Conservation (phyloP, 2,888 invertebrate genomes). For the Colletes collaris region DNA sequence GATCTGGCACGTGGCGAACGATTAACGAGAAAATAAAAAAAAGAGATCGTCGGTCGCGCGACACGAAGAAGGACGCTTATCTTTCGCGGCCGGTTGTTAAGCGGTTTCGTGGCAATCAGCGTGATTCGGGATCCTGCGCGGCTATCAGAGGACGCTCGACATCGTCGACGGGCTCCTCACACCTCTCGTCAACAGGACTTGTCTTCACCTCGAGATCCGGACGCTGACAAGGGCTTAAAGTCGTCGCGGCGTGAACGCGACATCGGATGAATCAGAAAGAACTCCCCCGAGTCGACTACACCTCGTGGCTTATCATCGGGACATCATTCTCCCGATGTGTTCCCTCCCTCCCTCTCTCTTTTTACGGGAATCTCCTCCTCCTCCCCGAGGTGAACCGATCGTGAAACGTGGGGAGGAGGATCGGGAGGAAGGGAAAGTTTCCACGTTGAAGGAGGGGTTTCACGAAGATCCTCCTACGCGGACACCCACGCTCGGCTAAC, state of each 20-base stretch:
- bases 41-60: constrained; percentile 9
- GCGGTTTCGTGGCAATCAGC: constrained; percentile 53
- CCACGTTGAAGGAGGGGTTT: constrained; percentile 73
- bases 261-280: constrained; percentile 70
- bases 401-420: constrained; percentile 45
- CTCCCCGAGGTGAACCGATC: constrained; percentile 32
- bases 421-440: constrained; percentile 61
- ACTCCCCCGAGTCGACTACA: constrained; percentile 75
- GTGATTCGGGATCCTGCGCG: constrained; percentile 47
- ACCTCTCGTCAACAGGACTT: constrained; percentile 73
- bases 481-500: constrained; percentile 74
- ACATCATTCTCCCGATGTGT: constrained; percentile 74
- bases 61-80: constrained; percentile 36
- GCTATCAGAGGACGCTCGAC: constrained; percentile 56
- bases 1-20: background rate
- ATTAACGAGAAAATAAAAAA: constrained; percentile 6
- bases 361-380: constrained; percentile 44
- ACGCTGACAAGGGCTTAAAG: constrained; percentile 73
- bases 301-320: constrained; percentile 79
- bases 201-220: constrained; percentile 74
- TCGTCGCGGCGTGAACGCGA: constrained; percentile 47
- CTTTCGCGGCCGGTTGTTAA: constrained; percentile 52
- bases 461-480: constrained; percentile 75
- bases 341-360: constrained; percentile 46
- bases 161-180: constrained; percentile 59